Percentiles rank a stretch among this genome's conserved stretches.
Conservation (phyloP, 2,888 invertebrate species). For the Mactromeris polynyma region DNA sequence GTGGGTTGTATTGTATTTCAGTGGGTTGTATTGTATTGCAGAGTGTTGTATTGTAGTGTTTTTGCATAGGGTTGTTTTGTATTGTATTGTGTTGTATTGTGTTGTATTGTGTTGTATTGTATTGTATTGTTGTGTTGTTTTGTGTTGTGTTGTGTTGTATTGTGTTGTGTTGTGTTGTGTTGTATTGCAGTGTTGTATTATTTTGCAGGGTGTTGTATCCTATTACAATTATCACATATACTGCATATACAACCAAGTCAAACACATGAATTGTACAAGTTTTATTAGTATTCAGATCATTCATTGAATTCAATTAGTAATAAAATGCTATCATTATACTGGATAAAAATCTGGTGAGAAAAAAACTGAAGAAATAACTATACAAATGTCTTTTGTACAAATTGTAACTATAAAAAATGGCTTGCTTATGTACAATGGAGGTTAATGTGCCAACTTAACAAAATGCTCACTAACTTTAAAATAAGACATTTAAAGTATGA, state of each 20-base stretch:
- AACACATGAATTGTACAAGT: slow-evolving; percentile 20
- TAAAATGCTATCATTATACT: slow-evolving; percentile 48
- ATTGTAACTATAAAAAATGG: slow-evolving; percentile 32
- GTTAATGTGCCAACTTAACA: slow-evolving; percentile 28
- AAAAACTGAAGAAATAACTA: slow-evolving; percentile 29
- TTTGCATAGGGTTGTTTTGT: no score
- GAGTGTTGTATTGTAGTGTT: no score
- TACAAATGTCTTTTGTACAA: slow-evolving; percentile 36
- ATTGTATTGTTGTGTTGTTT: no score
- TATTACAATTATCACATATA: no score
- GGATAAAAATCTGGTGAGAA: slow-evolving; percentile 36
- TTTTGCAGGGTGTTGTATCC: no score
- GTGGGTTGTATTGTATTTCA: no score
- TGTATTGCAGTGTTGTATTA: no score
- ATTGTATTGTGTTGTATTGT: no score
- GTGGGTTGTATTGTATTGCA: no score
- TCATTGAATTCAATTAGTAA: slow-evolving; percentile 41
- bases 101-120: no score
- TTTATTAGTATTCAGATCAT: slow-evolving; percentile 56
- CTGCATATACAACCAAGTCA: not conserved
- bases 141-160: no score
- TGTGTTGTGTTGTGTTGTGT: no score
- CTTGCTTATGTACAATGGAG: slow-evolving; percentile 29
- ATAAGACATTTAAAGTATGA: not conserved
- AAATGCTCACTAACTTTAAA: not conserved